Conservation (phyloP, 2,113 vertebrate genomes). For the Butorides virescens region DNA sequence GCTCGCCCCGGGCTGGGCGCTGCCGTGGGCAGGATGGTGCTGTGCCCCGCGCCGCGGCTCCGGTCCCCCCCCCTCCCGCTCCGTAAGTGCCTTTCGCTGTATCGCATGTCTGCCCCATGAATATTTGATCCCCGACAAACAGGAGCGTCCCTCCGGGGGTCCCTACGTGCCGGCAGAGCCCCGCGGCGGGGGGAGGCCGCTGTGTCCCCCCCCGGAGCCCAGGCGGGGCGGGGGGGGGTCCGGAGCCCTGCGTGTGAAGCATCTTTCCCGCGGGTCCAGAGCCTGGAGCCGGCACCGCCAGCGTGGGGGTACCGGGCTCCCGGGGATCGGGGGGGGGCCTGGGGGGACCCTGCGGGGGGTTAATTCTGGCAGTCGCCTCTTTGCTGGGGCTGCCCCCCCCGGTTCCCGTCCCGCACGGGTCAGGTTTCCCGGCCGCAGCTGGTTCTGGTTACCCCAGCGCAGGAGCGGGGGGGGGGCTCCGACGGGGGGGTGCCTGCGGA, state of each 20-base stretch:
- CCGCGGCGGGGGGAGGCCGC: neutral
- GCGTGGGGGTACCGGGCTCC: fast-evolving
- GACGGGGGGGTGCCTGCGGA: fast-evolving
- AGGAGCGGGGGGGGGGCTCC: neutral
- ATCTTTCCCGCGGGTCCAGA: fast-evolving
- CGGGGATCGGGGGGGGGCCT: neutral
- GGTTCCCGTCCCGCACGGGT: neutral
- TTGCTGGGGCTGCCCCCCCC: fast-evolving
- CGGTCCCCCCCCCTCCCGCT: neutral
- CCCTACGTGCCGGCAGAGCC: neutral
- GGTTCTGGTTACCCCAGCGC: neutral
- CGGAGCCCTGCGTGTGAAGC: neutral
- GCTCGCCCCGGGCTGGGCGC: fast-evolving
- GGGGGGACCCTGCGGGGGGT: too few species aligned
- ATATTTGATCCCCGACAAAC: slow-evolving; percentile 48
- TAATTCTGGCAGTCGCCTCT: fast-evolving
- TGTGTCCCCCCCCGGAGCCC: neutral
- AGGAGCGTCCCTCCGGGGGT: neutral
- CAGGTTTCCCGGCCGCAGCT: neutral
- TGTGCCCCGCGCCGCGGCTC: fast-evolving
- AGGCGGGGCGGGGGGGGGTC: neutral
- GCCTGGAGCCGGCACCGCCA: neutral
- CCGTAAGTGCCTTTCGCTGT: slow-evolving; percentile 41
- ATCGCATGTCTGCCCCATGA: neutral
- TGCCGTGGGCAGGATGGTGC: fast-evolving